Base-by-base conservation (phyloP, 2,113 vertebrate species). In the Sminthopsis crassicaudata region DNA sequence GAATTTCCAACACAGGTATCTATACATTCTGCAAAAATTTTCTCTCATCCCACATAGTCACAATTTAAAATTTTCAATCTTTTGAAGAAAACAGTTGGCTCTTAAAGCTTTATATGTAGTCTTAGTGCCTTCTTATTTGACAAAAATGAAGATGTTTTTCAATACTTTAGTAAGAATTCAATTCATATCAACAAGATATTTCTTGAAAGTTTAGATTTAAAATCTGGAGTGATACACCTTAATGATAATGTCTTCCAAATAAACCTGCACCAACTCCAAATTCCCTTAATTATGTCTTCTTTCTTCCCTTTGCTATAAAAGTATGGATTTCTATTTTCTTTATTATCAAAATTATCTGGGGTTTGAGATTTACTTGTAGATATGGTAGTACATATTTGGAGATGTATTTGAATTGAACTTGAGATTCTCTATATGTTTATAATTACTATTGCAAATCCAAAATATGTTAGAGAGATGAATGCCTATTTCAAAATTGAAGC, bases 401-500 rank as follows among this genome's bases (percentile, higher is more conserved):
- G n/a, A n/a, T n/a, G 4, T 76, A 16, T 36, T 76, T 76, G 3
- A 60, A 76, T 76, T 76, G 60, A 76, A 76, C 36, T n/a, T 76
- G 14, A 27, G 27, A 0, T 88, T 54, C 0, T 92, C 88, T 91
- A 10, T 19, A 89, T 53, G 53, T 91, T 91, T n/a, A 46, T 46
- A 53, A 92, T 30, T 36, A 3, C 57, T 46, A 53, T 53, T 89
- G 54, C 54, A 93, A 95, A 95, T 91, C 48, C 94, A 46, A 53
- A 1, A 30, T 46, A 14, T 46, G 7, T 60, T 57, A 91, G 89
- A 93, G 3, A 93, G 6, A 0, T 46, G 94, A 94, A 90, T 42
- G 53, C 46, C 48, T 46, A 91, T 52, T 91, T 95, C 91, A 91
- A 60, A 93, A 88, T 76, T 3, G 14, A 93, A 93, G 92, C 57